Conservation (phyloP, 2,113 vertebrate genomes). For the Tapirus terrestris region DNA sequence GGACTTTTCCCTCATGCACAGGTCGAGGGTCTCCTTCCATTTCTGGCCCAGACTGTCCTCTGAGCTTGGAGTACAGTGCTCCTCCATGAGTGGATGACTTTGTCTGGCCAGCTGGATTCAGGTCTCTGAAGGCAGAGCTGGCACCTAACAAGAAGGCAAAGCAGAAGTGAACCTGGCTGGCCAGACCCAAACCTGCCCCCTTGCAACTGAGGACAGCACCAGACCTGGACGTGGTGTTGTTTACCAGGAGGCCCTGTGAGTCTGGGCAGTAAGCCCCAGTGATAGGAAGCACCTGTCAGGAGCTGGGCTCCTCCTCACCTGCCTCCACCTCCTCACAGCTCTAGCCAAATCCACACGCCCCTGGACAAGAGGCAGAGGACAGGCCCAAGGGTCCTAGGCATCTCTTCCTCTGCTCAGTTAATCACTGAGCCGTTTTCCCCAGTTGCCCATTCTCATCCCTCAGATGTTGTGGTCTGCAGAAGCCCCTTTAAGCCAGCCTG, state of each 20-base stretch:
- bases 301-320: not conserved
- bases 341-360: not conserved
- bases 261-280: not conserved
- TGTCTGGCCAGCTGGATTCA: not conserved
- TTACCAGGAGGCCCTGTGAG: not conserved
- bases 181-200: not conserved
- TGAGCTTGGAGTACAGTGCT: not conserved
- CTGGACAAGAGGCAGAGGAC: not conserved
- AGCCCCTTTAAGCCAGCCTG: not conserved
- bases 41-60: not conserved
- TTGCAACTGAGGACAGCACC: not conserved
- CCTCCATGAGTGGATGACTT: not conserved
- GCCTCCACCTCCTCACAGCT: not conserved
- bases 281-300: not conserved
- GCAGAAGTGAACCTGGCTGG: not conserved
- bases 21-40: not conserved
- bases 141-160: conserved; percentile 34
- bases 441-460: not conserved
- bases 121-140: not conserved
- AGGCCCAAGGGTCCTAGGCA: not conserved
- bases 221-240: not conserved
- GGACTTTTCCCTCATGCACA: not conserved
- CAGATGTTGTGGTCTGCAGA: not conserved
- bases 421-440: not conserved
- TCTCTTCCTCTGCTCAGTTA: not conserved